phyloP scores from a whole-genome alignment of 2,113 vertebrate species.

The Columbina picui region DNA sequence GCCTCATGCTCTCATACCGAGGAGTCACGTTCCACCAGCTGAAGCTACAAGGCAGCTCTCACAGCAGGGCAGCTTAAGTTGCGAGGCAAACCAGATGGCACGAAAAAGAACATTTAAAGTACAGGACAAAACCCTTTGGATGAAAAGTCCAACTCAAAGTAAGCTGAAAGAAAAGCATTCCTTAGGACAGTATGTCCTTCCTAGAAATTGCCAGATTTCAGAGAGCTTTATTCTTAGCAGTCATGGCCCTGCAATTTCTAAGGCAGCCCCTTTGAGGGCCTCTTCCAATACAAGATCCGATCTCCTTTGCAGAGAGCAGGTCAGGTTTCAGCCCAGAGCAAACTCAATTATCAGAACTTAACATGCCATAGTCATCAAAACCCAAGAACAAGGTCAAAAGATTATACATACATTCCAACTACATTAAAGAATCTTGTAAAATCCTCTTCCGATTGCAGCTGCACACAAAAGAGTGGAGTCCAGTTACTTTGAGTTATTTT shows the following conservation, averaged over 20 bases:
- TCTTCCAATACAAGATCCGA: not conserved
- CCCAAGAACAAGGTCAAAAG: slow-evolving; percentile 26
- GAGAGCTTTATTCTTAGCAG: not conserved
- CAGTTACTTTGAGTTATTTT: slow-evolving; percentile 5
- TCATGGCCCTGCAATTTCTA: not conserved
- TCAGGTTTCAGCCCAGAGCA: slow-evolving; percentile 49
- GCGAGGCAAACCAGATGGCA: not conserved
- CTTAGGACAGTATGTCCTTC: not conserved
- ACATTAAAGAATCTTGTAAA: slow-evolving; percentile 5
- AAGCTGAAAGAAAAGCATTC: not conserved
- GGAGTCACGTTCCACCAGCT: not conserved
- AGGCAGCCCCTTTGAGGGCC: not conserved
- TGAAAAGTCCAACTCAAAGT: not conserved
- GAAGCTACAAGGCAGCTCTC: not conserved
- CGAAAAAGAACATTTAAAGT: not conserved
- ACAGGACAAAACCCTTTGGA: not conserved
- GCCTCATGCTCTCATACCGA: not conserved
- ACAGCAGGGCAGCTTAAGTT: not conserved
- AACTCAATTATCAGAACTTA: slow-evolving; percentile 44
- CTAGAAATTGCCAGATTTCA: not conserved
- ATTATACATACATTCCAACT: slow-evolving; percentile 29
- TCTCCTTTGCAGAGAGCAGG: not conserved
- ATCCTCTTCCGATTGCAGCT: not conserved
- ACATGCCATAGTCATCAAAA: slow-evolving; percentile 23
- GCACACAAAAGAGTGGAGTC: not conserved